These are phyloP conservation scores for Hedya salicella DNA, from an alignment of 2,888 invertebrate species.

Conservation along the genomic window DNA sequence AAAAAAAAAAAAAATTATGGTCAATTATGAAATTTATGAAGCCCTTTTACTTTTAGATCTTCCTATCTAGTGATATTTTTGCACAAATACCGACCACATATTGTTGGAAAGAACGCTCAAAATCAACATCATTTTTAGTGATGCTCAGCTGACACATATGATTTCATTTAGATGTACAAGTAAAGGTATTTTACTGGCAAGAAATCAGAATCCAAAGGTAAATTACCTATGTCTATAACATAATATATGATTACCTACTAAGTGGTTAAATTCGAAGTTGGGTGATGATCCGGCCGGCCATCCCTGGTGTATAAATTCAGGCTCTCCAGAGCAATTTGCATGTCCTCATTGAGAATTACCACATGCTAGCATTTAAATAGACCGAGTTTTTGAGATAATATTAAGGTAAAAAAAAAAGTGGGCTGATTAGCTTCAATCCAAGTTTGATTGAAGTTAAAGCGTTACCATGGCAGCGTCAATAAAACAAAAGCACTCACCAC, in stretches of 20 bases:
- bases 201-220: too few relatives aligned
- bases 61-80: neutral
- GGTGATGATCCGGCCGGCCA: too few relatives aligned
- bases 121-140: slow-evolving; percentile 1
- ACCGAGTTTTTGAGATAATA: neutral
- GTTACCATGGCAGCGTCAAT: slow-evolving; percentile 38
- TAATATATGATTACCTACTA: too few relatives aligned
- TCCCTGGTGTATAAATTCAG: neutral
- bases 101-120: neutral
- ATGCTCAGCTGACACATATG: neutral
- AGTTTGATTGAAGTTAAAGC: slow-evolving; percentile 11
- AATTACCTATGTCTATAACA: too few relatives aligned
- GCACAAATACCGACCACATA: slow-evolving; percentile 4
- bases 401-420: too few relatives aligned
- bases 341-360: too few relatives aligned
- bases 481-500: slow-evolving; percentile 85
- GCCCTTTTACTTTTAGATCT: too few relatives aligned
- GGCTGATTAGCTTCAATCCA: too few relatives aligned
- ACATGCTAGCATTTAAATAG: too few relatives aligned
- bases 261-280: too few relatives aligned
- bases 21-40: neutral
- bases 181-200: too few relatives aligned
- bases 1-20: neutral
- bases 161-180: neutral
- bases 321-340: neutral